phyloP scores from a whole-genome alignment of 2,113 vertebrate genomes.

The Periophthalmodon schlosseri region DNA sequence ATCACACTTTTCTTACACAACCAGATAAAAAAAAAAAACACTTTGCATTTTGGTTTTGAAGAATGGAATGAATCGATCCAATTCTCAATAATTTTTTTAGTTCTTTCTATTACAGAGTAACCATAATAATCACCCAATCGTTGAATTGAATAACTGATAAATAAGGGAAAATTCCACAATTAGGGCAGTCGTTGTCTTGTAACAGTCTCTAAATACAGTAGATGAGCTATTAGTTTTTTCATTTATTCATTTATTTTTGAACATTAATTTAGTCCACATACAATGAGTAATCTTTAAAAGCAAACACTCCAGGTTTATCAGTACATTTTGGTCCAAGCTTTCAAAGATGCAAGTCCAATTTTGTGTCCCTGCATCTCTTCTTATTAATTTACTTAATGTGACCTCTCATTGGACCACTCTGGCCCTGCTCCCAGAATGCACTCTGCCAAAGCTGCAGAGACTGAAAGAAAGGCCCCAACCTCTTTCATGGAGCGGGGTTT shows the following conservation, averaged over 20 bases:
- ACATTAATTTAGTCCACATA: not conserved
- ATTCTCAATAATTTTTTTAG: too few relatives aligned
- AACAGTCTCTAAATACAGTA: not conserved
- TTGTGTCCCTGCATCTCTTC: constrained; percentile 1
- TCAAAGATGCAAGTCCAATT: not conserved
- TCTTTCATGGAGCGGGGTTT: not conserved
- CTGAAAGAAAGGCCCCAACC: constrained; percentile 4
- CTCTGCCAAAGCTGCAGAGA: constrained; percentile 14
- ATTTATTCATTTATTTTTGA: not conserved
- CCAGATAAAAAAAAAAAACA: too few relatives aligned
- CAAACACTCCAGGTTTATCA: constrained; percentile 15
- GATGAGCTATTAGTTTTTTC: not conserved
- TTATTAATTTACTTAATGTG: constrained; percentile 26
- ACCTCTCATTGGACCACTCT: constrained; percentile 40
- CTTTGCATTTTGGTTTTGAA: too few relatives aligned
- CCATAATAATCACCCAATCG: too few relatives aligned
- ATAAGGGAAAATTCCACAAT: not conserved
- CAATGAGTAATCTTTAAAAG: not conserved
- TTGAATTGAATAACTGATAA: not conserved
- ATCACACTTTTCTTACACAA: too few relatives aligned
- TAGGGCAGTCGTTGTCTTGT: not conserved
- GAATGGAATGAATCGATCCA: too few relatives aligned
- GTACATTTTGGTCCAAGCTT: not conserved
- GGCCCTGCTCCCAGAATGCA: constrained; percentile 41
- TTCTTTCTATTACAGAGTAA: too few relatives aligned